Evolutionary conservation across 2,113 vertebrate species (phyloP), one percentile per base, ranked within the genome.

Genomic region (Campylomormyrus numenius): DNA sequence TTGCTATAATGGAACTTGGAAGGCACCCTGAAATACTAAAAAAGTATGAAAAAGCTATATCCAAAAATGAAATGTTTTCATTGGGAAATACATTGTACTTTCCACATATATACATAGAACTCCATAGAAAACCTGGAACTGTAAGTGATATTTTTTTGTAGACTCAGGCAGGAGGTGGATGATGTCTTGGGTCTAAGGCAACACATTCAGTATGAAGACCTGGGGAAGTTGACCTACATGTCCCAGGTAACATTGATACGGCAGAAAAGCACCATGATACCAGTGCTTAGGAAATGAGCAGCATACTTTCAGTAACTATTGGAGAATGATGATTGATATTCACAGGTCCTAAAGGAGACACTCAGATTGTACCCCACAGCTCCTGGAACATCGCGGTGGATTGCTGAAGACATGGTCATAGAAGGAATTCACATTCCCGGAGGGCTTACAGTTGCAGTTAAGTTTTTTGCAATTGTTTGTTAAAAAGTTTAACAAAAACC

Each of bases 331-430:
- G 70, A 2, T 77, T 62, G 31, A 53, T 21, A 13, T 45, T 13
- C 39, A 9, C 84, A 99, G 98, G 96, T 99, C 77, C 93, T 99
- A 74, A 99, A 98, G 92, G 98, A 99, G 93, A 96, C 96, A 0
- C 95, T 99, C 90, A 94, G 98, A 90, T 35, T 98, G 0, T 99
- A 98, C 77, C 97, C 98, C 0, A 95, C 96, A 0, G 93, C 95
- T 1, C 93, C 96, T 0, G 96, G 95, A 13, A 98, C 97, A 0
- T 91, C 96, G 9, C 97, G 98, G 17, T 92, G 95, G 17, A 1
- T 97, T 17, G 17, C 85, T 42, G 93, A 96, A 89, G 97, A 98
- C 91, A 93, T 92, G 0, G 3, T 97, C 35, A 91, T 99, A 0
- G 90, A 94, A 0, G 96, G 97, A 0, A 8, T 98, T 92, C 93